These are phyloP conservation scores for Falco peregrinus DNA, from an alignment of 2,797 vertebrate species.

Conservation along the genomic window DNA sequence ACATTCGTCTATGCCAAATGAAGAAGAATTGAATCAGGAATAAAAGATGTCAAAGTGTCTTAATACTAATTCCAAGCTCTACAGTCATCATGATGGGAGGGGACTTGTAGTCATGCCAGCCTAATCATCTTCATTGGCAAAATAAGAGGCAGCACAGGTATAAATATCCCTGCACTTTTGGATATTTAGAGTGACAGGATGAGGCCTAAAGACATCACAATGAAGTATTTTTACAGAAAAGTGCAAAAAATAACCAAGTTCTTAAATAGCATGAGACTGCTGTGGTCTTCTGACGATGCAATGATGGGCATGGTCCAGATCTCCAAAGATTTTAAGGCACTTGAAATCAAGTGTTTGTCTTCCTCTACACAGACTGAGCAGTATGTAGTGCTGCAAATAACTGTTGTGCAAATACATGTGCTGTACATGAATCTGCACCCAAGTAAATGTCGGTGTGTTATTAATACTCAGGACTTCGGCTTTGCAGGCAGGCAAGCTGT, in stretches of 20 bases:
- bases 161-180: constrained; percentile 11
- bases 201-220: not conserved
- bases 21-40: constrained; percentile 48
- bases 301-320: not conserved
- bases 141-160: constrained; percentile 26
- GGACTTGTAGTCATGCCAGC: not conserved
- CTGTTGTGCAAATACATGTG: not conserved
- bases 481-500: not conserved
- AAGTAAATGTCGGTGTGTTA: not conserved
- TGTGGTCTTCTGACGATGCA: not conserved
- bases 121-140: not conserved
- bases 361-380: not conserved
- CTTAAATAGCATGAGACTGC: not conserved
- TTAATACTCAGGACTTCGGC: not conserved
- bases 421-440: not conserved
- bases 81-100: not conserved
- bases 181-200: not conserved
- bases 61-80: not conserved
- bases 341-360: not conserved
- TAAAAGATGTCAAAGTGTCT: constrained; percentile 12
- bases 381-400: not conserved
- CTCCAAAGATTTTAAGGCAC: not conserved
- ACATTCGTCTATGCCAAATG: not conserved
- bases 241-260: not conserved
- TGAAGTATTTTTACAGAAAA: not conserved